Conservation (phyloP, 2,797 vertebrate genomes). For the Macroramphosus scolopax region DNA sequence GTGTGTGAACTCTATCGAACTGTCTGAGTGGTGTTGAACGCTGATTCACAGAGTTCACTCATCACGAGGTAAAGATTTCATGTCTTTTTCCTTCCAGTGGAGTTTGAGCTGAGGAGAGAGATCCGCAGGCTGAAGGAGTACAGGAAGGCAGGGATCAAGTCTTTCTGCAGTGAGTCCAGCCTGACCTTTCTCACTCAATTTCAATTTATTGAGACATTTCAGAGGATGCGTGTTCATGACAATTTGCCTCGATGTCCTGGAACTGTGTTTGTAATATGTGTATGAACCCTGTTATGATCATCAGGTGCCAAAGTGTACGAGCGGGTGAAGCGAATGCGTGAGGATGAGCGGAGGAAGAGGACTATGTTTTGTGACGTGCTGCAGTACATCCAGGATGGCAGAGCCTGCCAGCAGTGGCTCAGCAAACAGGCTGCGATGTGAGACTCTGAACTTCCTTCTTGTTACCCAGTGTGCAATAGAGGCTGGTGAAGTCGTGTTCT, state of each 20-base stretch:
- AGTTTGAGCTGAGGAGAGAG: slow-evolving; percentile 94
- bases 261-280: too few species aligned
- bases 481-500: slow-evolving; percentile 12
- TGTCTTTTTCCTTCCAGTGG: slow-evolving; percentile 79
- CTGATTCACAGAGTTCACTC: background rate
- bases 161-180: slow-evolving; percentile 91
- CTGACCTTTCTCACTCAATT: too few species aligned
- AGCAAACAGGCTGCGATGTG: slow-evolving; percentile 96
- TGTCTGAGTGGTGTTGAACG: background rate
- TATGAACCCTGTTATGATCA: too few species aligned
- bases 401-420: slow-evolving; percentile 97
- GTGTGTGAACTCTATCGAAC: background rate
- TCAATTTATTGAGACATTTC: too few species aligned
- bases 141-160: slow-evolving; percentile 91
- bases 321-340: slow-evolving; percentile 85
- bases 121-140: slow-evolving; percentile 93
- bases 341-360: slow-evolving; percentile 91
- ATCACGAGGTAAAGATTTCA: too few species aligned
- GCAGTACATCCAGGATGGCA: slow-evolving; percentile 95
- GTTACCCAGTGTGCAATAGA: slow-evolving; percentile 25
- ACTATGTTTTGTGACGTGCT: slow-evolving; percentile 94
- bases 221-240: too few species aligned
- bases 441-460: slow-evolving; percentile 40
- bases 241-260: too few species aligned
- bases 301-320: slow-evolving; percentile 93